These are phyloP conservation scores for Cotesia glomerata DNA, from an alignment of 1,140 invertebrate genomes.

Conservation along the genomic window DNA sequence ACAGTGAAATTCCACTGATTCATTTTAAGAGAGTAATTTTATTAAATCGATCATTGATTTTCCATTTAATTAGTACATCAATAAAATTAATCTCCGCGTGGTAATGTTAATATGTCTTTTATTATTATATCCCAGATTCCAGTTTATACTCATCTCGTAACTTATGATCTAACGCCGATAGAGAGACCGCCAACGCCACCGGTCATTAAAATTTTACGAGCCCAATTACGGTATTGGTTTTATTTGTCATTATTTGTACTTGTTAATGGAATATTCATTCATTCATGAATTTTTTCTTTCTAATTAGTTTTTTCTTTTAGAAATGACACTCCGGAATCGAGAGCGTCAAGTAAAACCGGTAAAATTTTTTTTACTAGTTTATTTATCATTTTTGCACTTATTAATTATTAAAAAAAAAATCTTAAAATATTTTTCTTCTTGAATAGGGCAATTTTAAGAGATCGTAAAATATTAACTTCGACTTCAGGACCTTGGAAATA, in stretches of 20 bases:
- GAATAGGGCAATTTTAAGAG: no score
- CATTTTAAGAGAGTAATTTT: no score
- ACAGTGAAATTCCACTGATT: no score
- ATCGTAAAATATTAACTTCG: no score
- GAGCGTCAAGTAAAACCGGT: background rate
- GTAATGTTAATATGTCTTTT: no score
- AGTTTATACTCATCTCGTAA: conserved; percentile 46
- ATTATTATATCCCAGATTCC: conserved; percentile 43
- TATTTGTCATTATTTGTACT: background rate
- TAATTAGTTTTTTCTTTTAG: background rate
- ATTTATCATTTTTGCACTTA: background rate
- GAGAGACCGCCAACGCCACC: conserved; percentile 38
- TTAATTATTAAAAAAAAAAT: no score
- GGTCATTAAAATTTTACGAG: conserved; percentile 35
- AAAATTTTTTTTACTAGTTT: background rate
- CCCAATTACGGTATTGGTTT: conserved; percentile 6
- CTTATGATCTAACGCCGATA: conserved; percentile 44
- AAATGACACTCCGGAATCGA: background rate
- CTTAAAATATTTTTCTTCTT: no score
- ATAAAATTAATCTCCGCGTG: no score
- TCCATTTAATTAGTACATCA: no score
- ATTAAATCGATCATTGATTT: no score
- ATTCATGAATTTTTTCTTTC: background rate
- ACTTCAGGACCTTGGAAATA: no score
- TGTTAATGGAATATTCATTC: background rate